phyloP scores from a whole-genome alignment of 2,113 vertebrate genomes.

The Vulpes vulpes region DNA sequence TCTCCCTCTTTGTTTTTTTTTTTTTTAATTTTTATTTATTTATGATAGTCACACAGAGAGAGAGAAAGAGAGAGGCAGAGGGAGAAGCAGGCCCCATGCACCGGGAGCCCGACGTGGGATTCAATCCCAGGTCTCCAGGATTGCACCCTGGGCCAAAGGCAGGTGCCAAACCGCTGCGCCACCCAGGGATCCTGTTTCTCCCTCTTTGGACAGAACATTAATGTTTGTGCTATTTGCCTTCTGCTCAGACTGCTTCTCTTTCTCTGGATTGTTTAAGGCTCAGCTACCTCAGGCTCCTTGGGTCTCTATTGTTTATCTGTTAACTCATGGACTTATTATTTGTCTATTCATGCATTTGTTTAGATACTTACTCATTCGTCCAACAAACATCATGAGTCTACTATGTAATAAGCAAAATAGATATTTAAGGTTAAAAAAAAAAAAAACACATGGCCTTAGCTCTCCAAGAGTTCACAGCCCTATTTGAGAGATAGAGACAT shows the following conservation, averaged over 20 bases:
- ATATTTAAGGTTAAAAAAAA: background rate
- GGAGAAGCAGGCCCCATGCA: too few relatives aligned
- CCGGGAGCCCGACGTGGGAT: too few relatives aligned
- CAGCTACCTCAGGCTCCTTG: background rate
- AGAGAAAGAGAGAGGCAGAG: too few relatives aligned
- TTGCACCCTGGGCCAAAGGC: too few relatives aligned
- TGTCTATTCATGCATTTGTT: background rate
- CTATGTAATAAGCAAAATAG: background rate
- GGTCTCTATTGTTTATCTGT: background rate
- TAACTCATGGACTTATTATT: background rate
- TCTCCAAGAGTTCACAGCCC: background rate
- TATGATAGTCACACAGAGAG: too few relatives aligned
- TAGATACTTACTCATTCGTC: background rate
- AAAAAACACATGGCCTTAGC: background rate
- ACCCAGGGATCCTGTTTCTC: background rate
- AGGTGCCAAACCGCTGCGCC: too few relatives aligned
- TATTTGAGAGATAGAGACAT: background rate
- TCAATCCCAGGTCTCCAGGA: too few relatives aligned
- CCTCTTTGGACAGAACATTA: background rate
- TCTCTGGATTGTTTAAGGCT: background rate
- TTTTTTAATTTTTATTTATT: too few relatives aligned
- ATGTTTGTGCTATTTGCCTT: background rate
- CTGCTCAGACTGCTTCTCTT: background rate
- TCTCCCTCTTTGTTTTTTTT: background rate
- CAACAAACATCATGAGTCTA: background rate